Evolutionary conservation across 2,888 invertebrate species (phyloP).

Genomic region (Micoletzkya japonica): DNA sequence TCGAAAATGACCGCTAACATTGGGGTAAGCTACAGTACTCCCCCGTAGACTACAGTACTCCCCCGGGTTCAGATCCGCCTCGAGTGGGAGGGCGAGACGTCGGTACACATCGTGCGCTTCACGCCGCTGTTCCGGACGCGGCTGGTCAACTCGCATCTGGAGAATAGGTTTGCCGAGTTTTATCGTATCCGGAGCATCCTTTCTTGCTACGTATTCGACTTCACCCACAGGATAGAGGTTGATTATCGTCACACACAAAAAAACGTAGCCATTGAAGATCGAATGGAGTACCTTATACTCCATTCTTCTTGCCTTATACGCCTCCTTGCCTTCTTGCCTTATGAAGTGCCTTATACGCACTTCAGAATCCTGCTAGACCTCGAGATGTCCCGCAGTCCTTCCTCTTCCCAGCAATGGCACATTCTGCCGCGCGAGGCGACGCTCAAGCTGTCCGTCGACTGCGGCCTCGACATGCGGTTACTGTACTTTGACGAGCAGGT

Average conservation of each 20-base stretch:
- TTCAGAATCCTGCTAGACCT: conserved; percentile 51
- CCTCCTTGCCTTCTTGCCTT: too few relatives aligned
- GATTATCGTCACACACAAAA: too few relatives aligned
- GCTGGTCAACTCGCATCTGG: conserved; percentile 47
- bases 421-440: conserved; percentile 38
- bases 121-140: conserved; percentile 45
- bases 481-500: conserved; percentile 24
- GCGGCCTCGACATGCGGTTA: not conserved
- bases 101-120: conserved; percentile 44
- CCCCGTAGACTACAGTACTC: not conserved
- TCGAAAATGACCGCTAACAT: too few relatives aligned
- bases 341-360: too few relatives aligned
- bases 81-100: conserved; percentile 49
- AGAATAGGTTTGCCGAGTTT: conserved; percentile 39
- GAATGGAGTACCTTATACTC: too few relatives aligned
- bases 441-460: conserved; percentile 10
- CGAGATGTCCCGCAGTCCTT: conserved; percentile 48
- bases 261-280: too few relatives aligned
- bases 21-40: too few relatives aligned
- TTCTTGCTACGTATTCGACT: too few relatives aligned
- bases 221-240: too few relatives aligned
- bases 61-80: conserved; percentile 46
- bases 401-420: conserved; percentile 36
- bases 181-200: not conserved
- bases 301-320: too few relatives aligned